These are phyloP conservation scores for Pogona vitticeps DNA, from an alignment of 2,113 vertebrate species.

Conservation along the genomic window DNA sequence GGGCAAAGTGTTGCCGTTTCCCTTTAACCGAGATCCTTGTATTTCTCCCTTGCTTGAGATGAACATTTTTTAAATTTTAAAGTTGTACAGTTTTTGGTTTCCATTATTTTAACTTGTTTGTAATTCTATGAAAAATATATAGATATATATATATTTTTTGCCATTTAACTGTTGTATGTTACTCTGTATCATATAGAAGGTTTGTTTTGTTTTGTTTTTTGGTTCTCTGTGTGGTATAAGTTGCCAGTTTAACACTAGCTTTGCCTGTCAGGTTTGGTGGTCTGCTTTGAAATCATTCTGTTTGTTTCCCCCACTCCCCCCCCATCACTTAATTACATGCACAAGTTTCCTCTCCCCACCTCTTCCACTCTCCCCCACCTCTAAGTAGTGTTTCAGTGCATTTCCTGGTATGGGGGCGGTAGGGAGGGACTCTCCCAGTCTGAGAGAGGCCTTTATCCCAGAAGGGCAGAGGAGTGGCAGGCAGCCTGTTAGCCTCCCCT, in stretches of 20 bases:
- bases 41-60: constrained; percentile 83
- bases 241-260: constrained; percentile 89
- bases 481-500: background rate
- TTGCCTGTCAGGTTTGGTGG: constrained; percentile 84
- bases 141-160: constrained; percentile 83
- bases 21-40: constrained; percentile 77
- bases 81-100: constrained; percentile 89
- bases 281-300: constrained; percentile 69
- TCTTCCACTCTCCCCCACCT: constrained; percentile 54
- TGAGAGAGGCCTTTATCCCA: constrained; percentile 48
- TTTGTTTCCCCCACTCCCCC: constrained; percentile 43
- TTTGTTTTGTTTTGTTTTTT: constrained; percentile 68
- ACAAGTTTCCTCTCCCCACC: constrained; percentile 29
- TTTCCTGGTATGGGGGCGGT: constrained; percentile 64
- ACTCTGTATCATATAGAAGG: constrained; percentile 81
- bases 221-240: constrained; percentile 80
- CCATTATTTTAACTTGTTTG: constrained; percentile 88
- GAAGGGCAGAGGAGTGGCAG: constrained; percentile 16
- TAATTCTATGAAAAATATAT: constrained; percentile 86
- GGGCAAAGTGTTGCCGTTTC: constrained; percentile 64
- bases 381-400: constrained; percentile 66
- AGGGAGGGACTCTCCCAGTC: constrained; percentile 46
- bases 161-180: constrained; percentile 92
- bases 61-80: constrained; percentile 85
- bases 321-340: constrained; percentile 72